Conservation (phyloP, 1,140 invertebrate genomes). For the Lordiphosa collinella region DNA sequence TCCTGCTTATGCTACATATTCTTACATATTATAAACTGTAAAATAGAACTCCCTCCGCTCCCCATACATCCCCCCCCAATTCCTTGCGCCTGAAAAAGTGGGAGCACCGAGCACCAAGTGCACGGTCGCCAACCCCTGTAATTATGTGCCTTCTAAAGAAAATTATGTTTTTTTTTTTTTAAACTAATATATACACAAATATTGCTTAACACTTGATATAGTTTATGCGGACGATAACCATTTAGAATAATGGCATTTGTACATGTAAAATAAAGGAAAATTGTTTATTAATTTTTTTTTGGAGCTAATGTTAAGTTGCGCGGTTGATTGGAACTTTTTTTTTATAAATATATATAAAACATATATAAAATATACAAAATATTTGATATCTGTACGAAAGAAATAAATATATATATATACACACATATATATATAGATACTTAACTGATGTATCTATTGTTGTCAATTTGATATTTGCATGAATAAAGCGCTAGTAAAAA, state of each 20-base stretch:
- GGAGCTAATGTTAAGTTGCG: conserved; percentile 52
- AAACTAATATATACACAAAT: conserved; percentile 20
- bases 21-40: conserved; percentile 16
- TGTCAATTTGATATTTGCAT: conserved; percentile 72
- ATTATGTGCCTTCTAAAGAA: conserved; percentile 67
- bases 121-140: conserved; percentile 48
- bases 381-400: conserved; percentile 46
- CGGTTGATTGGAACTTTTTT: conserved; percentile 57
- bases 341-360: conserved; percentile 31
- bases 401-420: conserved; percentile 31
- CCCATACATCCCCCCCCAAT: conserved; percentile 8
- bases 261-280: conserved; percentile 39
- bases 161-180: conserved; percentile 40
- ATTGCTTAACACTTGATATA: conserved; percentile 15
- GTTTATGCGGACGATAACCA: conserved; percentile 19
- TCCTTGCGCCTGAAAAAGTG: conserved; percentile 25
- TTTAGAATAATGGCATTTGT: conserved; percentile 5
- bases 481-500: conserved; percentile 66
- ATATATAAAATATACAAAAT: conserved; percentile 26
- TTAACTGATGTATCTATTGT: conserved; percentile 71
- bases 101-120: conserved; percentile 18
- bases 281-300: conserved; percentile 37
- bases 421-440: conserved; percentile 19
- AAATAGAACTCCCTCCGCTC: conserved; percentile 14
- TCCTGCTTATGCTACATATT: conserved; percentile 12